These are phyloP conservation scores for Chitala chitala DNA, from an alignment of 2,113 vertebrate species.

Conservation along the genomic window DNA sequence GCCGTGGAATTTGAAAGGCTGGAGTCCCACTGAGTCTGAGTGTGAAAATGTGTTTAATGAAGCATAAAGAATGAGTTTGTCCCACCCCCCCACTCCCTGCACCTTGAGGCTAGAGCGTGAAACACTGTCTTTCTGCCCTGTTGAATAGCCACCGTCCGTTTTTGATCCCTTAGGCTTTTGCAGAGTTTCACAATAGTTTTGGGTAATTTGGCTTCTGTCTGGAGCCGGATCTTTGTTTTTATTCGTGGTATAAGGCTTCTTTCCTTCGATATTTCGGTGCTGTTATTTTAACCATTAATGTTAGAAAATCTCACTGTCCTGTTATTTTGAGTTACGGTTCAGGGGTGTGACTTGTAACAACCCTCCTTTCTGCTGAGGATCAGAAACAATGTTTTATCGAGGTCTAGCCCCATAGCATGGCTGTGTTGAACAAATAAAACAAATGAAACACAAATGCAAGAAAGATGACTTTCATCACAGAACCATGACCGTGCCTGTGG, in stretches of 20 bases:
- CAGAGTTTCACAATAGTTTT: too few relatives aligned
- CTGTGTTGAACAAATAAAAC: too few relatives aligned
- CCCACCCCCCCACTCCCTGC: too few relatives aligned
- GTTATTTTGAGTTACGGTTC: conserved; percentile 9
- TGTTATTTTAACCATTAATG: conserved; percentile 5
- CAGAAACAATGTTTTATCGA: neutral
- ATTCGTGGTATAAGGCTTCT: neutral
- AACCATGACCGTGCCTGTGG: too few relatives aligned
- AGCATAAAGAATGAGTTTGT: neutral
- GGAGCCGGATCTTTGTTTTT: neutral
- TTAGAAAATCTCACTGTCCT: neutral
- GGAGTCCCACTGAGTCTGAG: conserved; percentile 6
- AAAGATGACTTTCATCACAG: too few relatives aligned
- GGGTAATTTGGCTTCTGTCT: neutral
- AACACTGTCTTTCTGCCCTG: neutral
- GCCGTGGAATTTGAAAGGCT: conserved; percentile 19
- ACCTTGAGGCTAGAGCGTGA: neutral
- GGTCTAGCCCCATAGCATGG: neutral
- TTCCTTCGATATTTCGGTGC: neutral
- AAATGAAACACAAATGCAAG: too few relatives aligned
- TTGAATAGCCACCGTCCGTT: too few relatives aligned
- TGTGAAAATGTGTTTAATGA: neutral
- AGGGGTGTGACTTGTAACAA: neutral
- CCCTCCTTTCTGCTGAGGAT: neutral
- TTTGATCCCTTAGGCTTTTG: neutral